phyloP scores from a whole-genome alignment of 2,888 invertebrate genomes.

The Hecatera dysodea region DNA sequence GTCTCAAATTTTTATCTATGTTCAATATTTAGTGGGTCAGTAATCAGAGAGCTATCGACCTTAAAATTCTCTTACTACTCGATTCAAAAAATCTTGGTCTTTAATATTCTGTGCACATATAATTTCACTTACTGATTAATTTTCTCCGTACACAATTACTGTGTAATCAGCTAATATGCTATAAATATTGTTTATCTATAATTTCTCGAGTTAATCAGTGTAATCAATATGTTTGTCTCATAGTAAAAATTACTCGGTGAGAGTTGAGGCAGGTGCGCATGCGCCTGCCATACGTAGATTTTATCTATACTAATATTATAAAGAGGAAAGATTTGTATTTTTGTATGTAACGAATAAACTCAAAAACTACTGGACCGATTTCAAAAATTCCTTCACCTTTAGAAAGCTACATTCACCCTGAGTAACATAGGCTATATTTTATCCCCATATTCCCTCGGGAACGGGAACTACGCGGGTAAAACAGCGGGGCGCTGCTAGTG shows the following conservation, averaged over 20 bases:
- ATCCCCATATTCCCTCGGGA: too few species aligned
- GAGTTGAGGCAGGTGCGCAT: conserved; percentile 48
- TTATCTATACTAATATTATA: too few species aligned
- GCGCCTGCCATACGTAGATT: conserved; percentile 35
- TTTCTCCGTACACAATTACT: conserved; percentile 28
- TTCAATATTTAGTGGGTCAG: not conserved
- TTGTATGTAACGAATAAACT: too few species aligned
- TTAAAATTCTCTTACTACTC: not conserved
- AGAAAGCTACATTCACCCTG: too few species aligned
- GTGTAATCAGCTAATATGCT: conserved; percentile 15
- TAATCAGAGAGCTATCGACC: not conserved
- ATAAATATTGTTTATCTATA: conserved; percentile 44
- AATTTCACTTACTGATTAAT: conserved; percentile 18
- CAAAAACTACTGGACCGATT: too few species aligned
- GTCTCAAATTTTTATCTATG: not conserved
- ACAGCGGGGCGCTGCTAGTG: too few species aligned
- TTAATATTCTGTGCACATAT: not conserved
- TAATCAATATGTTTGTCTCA: conserved; percentile 52
- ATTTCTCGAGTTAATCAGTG: conserved; percentile 44
- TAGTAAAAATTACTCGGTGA: conserved; percentile 47
- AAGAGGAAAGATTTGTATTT: too few species aligned
- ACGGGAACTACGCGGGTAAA: too few species aligned
- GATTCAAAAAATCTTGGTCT: not conserved
- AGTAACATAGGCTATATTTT: too few species aligned
- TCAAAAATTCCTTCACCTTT: too few species aligned